Conservation (phyloP, 1,140 invertebrate species). For the Gonatopus flavifemur region DNA sequence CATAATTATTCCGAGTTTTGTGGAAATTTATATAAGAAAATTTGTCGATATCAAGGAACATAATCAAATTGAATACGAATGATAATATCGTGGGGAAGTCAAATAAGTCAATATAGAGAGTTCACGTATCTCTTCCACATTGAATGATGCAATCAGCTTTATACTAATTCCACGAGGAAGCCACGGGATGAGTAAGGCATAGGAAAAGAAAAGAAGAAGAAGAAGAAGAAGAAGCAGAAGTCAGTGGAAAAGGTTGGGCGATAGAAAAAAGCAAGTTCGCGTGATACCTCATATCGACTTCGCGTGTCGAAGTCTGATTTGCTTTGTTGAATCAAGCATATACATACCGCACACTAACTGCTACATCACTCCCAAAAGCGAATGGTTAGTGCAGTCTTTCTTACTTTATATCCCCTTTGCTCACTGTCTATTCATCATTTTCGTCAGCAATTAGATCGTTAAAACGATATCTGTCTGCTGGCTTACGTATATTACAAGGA, state of each 20-base stretch:
- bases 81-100: too few species aligned
- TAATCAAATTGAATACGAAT: too few species aligned
- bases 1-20: too few species aligned
- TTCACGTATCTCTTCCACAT: too few species aligned
- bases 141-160: conserved; percentile 24
- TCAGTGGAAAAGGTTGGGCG: conserved; percentile 21
- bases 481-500: too few species aligned
- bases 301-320: conserved; percentile 59
- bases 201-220: too few species aligned
- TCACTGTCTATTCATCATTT: conserved; percentile 23
- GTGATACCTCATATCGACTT: conserved; percentile 52
- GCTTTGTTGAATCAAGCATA: conserved; percentile 58
- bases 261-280: conserved; percentile 42
- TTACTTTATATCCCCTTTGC: conserved; percentile 18
- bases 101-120: too few species aligned
- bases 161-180: conserved; percentile 21
- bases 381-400: conserved; percentile 29
- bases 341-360: too few species aligned
- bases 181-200: conserved; percentile 20
- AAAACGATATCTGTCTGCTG: too few species aligned
- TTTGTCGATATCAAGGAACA: too few species aligned
- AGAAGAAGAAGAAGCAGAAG: too few species aligned
- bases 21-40: too few species aligned
- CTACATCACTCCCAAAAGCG: conserved; percentile 22
- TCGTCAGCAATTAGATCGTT: conserved; percentile 26